phyloP scores from a whole-genome alignment of 2,888 invertebrate species.

The Ptilodon capucinus region DNA sequence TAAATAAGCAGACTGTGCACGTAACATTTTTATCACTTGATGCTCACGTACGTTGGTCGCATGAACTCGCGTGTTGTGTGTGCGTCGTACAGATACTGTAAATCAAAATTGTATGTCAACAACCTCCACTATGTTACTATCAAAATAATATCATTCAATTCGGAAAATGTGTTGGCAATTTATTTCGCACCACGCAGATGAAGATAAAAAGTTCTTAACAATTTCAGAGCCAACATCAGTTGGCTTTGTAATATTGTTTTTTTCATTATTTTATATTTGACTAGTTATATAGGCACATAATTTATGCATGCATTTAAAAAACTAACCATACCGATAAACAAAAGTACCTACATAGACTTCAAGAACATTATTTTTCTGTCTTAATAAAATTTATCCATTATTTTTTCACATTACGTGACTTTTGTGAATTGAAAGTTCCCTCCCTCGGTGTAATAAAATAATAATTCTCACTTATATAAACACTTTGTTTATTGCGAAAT shows the following conservation, averaged over 20 bases:
- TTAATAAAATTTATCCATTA: not conserved
- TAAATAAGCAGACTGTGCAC: slow-evolving; percentile 18
- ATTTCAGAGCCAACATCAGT: no score
- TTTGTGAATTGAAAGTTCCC: not conserved
- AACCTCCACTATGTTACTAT: no score
- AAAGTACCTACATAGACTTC: no score
- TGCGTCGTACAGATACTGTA: not conserved
- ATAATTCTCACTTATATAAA: slow-evolving; percentile 2
- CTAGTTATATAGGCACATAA: no score
- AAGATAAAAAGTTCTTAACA: no score
- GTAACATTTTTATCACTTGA: not conserved
- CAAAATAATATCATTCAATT: no score
- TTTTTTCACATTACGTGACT: not conserved
- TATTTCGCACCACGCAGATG: no score
- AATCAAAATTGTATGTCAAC: not conserved
- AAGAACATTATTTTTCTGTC: not conserved
- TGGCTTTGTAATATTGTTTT: no score
- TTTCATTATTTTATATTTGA: no score
- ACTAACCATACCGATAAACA: no score
- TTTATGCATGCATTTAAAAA: no score
- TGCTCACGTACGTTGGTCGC: not conserved
- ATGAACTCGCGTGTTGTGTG: not conserved
- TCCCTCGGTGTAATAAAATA: not conserved
- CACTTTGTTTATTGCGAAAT: slow-evolving; percentile 35
- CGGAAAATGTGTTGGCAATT: no score